Evolutionary conservation across 64 coral and sea anemone genomes (phyloP).

Genomic region (Porites lutea): DNA sequence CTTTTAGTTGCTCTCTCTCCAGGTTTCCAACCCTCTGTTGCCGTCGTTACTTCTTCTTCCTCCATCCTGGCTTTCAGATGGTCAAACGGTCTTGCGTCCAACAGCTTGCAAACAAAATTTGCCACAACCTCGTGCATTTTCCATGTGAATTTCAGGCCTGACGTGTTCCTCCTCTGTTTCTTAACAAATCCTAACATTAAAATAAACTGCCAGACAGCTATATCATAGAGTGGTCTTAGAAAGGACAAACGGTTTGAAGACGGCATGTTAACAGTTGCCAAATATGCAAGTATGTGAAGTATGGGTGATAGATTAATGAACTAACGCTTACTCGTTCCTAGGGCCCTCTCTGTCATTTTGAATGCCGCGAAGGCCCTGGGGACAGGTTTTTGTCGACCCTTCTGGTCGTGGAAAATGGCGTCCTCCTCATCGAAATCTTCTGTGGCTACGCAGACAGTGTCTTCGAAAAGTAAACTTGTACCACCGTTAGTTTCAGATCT

Average conservation of each 20-base stretch:
- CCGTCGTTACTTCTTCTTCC: not conserved
- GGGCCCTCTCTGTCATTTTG: no score
- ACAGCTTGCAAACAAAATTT: slow-evolving; percentile 19
- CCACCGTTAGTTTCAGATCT: not conserved
- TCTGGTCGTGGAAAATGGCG: no score
- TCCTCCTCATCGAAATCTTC: no score
- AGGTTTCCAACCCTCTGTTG: slow-evolving; percentile 1
- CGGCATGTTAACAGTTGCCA: not conserved
- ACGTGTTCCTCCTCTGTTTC: not conserved
- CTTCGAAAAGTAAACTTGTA: slow-evolving; percentile 1
- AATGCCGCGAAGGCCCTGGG: not conserved
- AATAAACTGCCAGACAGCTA: slow-evolving; percentile 51
- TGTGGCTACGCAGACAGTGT: not conserved
- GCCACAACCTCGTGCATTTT: slow-evolving; percentile 21
- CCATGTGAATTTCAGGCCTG: not conserved
- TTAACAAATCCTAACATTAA: not conserved
- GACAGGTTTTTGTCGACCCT: no score
- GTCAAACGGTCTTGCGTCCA: slow-evolving; percentile 23
- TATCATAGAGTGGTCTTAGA: slow-evolving; percentile 32
- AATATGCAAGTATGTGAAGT: no score
- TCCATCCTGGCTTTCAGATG: slow-evolving; percentile 11
- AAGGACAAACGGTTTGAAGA: slow-evolving; percentile 15
- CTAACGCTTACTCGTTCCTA: no score
- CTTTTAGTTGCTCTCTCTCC: slow-evolving; percentile 9
- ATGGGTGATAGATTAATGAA: no score